These are phyloP conservation scores for Anoplolepis gracilipes DNA, from an alignment of 1,140 invertebrate genomes.

Conservation along the genomic window DNA sequence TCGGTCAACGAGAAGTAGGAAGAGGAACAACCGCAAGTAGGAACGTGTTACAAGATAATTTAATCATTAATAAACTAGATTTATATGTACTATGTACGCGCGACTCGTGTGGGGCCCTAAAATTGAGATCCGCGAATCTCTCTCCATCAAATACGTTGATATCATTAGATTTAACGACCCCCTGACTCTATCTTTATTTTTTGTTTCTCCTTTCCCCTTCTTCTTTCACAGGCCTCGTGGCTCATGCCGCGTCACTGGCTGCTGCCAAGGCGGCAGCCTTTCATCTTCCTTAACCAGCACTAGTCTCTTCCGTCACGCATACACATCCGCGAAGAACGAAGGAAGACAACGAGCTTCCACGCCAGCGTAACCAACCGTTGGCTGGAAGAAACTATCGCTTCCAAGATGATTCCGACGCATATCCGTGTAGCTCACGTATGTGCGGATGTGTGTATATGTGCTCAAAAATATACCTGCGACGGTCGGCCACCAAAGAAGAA, in stretches of 20 bases:
- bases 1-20: not conserved
- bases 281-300: conserved; percentile 81
- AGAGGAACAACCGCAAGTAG: not conserved
- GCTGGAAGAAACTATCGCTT: conserved; percentile 60
- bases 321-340: conserved; percentile 31
- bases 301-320: conserved; percentile 69
- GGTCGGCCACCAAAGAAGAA: conserved; percentile 51
- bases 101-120: conserved; percentile 72
- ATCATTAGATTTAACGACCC: conserved; percentile 83
- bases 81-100: not conserved
- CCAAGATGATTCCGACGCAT: conserved; percentile 33
- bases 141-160: conserved; percentile 80
- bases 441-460: not conserved
- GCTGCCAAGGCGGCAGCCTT: conserved; percentile 80
- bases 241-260: conserved; percentile 80
- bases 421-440: conserved; percentile 42
- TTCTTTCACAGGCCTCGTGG: conserved; percentile 31
- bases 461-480: conserved; percentile 54
- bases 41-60: not conserved
- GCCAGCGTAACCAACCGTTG: conserved; percentile 53
- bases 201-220: too few relatives aligned
- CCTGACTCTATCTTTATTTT: conserved; percentile 69
- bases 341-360: conserved; percentile 57
- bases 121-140: conserved; percentile 68
- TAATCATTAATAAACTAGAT: not conserved